Evolutionary conservation across 2,888 invertebrate species (phyloP).

Genomic region (Herminia tarsipennalis): DNA sequence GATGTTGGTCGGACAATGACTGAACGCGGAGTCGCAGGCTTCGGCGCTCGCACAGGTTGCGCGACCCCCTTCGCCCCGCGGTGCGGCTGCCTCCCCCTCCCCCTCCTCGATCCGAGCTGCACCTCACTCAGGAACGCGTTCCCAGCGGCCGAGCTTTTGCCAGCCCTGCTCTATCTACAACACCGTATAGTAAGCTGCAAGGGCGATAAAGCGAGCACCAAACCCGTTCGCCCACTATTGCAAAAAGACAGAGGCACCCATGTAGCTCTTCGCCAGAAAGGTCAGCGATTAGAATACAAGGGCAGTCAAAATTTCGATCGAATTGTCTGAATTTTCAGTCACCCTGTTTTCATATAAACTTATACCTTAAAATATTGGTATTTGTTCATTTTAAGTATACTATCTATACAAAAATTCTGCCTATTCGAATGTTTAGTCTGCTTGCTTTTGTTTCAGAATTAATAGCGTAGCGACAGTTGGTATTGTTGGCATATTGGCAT

Average conservation of each 20-base stretch:
- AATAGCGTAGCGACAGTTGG: no score
- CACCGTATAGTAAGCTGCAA: constrained; percentile 63
- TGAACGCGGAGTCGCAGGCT: constrained; percentile 71
- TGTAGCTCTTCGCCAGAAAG: constrained; percentile 41
- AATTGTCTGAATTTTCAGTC: constrained; percentile 23
- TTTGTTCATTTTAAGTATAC: no score
- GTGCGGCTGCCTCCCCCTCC: constrained; percentile 33
- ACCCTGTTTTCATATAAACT: no score
- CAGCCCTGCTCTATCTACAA: constrained; percentile 66
- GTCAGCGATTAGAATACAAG: constrained; percentile 46
- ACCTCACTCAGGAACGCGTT: constrained; percentile 62
- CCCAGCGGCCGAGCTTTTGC: constrained; percentile 73
- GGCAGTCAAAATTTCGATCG: constrained; percentile 19
- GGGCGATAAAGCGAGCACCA: constrained; percentile 63
- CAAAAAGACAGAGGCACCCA: constrained; percentile 49
- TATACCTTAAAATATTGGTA: no score
- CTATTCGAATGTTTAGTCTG: no score
- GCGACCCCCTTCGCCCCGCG: constrained; percentile 46
- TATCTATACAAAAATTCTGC: no score
- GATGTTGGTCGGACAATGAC: constrained; percentile 81
- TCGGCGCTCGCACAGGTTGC: constrained; percentile 69
- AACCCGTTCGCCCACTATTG: constrained; percentile 62
- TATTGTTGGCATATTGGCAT: no score
- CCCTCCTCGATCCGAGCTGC: constrained; percentile 42
- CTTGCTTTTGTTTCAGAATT: no score